Evolutionary conservation across 2,797 vertebrate species (phyloP).

Genomic region (Falco naumanni): DNA sequence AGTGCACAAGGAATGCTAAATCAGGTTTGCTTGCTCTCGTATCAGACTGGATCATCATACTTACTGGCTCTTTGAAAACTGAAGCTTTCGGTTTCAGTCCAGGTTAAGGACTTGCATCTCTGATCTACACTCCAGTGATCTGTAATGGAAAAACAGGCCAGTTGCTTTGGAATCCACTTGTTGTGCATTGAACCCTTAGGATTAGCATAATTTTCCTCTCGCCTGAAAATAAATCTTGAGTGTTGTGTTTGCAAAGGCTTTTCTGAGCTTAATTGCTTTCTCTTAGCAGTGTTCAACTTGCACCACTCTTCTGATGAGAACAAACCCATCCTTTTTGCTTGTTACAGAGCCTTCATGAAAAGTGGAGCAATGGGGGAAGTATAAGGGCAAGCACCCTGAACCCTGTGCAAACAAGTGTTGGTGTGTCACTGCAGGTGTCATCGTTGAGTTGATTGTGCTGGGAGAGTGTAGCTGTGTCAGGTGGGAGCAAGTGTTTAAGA

Average conservation of each 20-base stretch:
- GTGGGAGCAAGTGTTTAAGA: background rate
- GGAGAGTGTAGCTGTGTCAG: background rate
- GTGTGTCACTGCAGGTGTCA: background rate
- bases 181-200: background rate
- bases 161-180: background rate
- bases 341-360: background rate
- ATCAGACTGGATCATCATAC: background rate
- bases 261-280: background rate
- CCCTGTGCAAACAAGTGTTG: fast-evolving
- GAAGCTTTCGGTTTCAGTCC: background rate
- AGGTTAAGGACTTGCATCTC: background rate
- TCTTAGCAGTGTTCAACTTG: background rate
- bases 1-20: background rate
- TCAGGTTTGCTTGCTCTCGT: background rate
- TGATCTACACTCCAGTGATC: background rate
- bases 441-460: background rate
- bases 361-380: background rate
- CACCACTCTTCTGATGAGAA: background rate
- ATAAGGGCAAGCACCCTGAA: background rate
- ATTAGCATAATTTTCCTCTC: background rate
- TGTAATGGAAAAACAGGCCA: background rate
- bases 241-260: background rate
- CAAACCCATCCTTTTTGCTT: background rate
- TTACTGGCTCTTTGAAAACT: background rate
- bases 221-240: background rate